Evolutionary conservation across 1,140 invertebrate genomes (phyloP).

Genomic region (Artemia franciscana): DNA sequence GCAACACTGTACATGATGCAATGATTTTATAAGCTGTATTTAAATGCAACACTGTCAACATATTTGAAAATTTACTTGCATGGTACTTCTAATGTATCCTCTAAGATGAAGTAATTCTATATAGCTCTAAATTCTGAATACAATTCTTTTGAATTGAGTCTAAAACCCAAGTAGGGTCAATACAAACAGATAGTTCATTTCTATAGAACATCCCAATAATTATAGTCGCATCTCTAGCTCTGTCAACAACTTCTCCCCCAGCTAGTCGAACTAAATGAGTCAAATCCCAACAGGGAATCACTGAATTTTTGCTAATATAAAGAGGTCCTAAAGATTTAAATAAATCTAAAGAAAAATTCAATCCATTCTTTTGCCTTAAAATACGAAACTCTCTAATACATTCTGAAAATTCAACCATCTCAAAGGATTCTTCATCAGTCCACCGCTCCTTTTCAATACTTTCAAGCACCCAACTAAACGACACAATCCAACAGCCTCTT

Average conservation of each 20-base stretch:
- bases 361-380: background rate
- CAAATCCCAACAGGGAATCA: constrained; percentile 1
- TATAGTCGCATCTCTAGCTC: background rate
- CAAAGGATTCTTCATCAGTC: constrained; percentile 27
- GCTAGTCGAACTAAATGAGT: constrained; percentile 1
- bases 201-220: constrained; percentile 3
- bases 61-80: too few relatives aligned
- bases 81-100: too few relatives aligned
- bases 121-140: background rate
- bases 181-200: background rate
- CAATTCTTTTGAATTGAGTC: constrained; percentile 7
- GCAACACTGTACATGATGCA: too few relatives aligned
- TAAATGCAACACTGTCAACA: too few relatives aligned
- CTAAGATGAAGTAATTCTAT: background rate
- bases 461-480: constrained; percentile 25
- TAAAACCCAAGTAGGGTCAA: constrained; percentile 5
- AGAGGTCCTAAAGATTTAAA: constrained; percentile 4
- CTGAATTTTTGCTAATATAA: constrained; percentile 3
- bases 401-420: constrained; percentile 24
- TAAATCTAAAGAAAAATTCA: background rate
- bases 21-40: too few relatives aligned
- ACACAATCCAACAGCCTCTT: constrained; percentile 29
- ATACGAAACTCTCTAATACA: constrained; percentile 16
- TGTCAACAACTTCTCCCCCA: constrained; percentile 4
- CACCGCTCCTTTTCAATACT: constrained; percentile 24